These are phyloP conservation scores for Tachina lurida DNA, from an alignment of 2,888 invertebrate species.

Conservation along the genomic window DNA sequence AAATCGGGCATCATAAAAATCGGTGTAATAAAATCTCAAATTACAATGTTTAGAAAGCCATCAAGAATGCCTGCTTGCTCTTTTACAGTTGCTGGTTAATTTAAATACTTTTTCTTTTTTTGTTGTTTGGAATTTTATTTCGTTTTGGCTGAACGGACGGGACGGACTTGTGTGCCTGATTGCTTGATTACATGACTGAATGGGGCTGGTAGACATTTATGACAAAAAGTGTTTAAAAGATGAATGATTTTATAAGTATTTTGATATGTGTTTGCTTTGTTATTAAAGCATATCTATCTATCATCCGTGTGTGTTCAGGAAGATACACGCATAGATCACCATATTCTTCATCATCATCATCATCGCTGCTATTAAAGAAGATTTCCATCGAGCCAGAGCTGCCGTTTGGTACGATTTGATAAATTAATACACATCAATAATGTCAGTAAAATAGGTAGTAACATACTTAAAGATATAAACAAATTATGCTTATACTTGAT, in stretches of 20 bases:
- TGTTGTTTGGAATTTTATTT: background rate
- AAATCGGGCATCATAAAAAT: conserved; percentile 23
- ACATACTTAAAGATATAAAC: background rate
- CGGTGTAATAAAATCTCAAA: conserved; percentile 61
- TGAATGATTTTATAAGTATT: conserved; percentile 80
- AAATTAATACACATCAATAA: conserved; percentile 74
- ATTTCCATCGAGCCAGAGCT: conserved; percentile 3
- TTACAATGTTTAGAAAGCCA: conserved; percentile 72
- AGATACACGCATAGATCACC: conserved; percentile 17
- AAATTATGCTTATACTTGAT: background rate
- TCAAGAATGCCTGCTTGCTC: conserved; percentile 70
- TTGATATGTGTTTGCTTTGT: conserved; percentile 71
- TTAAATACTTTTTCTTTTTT: conserved; percentile 6
- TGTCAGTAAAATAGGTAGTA: conserved; percentile 67
- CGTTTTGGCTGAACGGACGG: too few relatives aligned
- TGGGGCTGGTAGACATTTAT: conserved; percentile 20
- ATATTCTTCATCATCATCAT: conserved; percentile 21
- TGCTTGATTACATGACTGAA: conserved; percentile 10
- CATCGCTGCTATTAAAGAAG: background rate
- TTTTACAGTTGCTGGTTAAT: conserved; percentile 21
- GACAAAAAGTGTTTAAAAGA: conserved; percentile 73
- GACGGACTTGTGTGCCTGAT: background rate
- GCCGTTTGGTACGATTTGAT: conserved; percentile 58
- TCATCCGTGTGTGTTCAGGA: conserved; percentile 16
- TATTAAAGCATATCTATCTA: conserved; percentile 33